Base-by-base conservation (phyloP, 2,888 invertebrate species). In the Bombylius discolor region DNA sequence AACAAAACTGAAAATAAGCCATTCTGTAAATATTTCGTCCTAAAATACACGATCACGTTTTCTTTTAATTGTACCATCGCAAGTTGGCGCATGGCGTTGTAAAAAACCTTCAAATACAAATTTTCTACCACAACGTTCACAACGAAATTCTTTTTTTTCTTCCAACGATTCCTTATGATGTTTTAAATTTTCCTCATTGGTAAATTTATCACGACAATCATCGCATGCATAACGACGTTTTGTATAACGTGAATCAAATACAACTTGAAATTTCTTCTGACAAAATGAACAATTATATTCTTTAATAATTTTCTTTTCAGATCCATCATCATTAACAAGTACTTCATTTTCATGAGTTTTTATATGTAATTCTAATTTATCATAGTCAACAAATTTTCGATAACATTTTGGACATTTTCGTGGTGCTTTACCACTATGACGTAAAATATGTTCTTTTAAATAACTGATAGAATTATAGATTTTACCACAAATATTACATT, bases 161-260 rank as follows among this genome's bases (percentile, higher is more conserved):
- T 71, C 73, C 8, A 73, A 62, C 59, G 68, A 66, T 58, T 71
- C 68, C 47, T 73, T 73, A 56, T 71, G 72, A 57, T 69, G 68
- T 42, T 68, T 69, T 39, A 73, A 56, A 46, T 68, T 66, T 61
- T 73, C 72, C 7, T 67, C 71, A 56, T 73, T 72, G 4, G 73
- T 73, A 56, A 67, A 73, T 56, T 73, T 73, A 39, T 72, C 73
- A 36, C 73, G 70, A 49, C 72, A 73, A 5, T 67, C 60, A 44
- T 73, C 73, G 59, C 72, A 73, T 5, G 73, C 72, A 57, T 73
- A 73, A 44, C 72, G 72, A 0, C 72, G 67, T 57, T 73, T 73
- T 12, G 71, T 71, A 56, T 70, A 68, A 1, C 73, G 70, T 0
- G 68, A 69, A 49, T 73, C 73, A 34, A 73, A 73, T 5, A 70